Base-by-base conservation (phyloP, 2,797 vertebrate species). In the Meda fulgida region DNA sequence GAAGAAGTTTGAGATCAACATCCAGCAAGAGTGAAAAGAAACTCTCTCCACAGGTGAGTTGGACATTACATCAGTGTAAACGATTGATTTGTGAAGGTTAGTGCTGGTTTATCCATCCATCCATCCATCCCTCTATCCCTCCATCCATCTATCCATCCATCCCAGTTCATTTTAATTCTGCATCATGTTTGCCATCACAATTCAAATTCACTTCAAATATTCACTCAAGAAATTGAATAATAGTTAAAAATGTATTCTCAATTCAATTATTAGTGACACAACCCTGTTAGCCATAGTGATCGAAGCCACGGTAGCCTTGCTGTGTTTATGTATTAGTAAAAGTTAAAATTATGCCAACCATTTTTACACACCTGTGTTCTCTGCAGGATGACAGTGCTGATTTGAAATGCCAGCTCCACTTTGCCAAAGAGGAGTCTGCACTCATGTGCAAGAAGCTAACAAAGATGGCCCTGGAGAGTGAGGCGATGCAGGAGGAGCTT, bases 361-460 rank as follows among this genome's bases (percentile, higher is more conserved):
- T 23, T n/a, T 58, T 31, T 31, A 31, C 16, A 76, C 38, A 66
- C 84, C 14, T 84, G n/a, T 76, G 2, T 70, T 14, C 23, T 71
- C 29, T 40, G 21, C 89, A 99, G 98, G 98, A 99, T 91, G 98
- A 99, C 95, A 97, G 94, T 0, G 94, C 96, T 0, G 98, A 99
- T 90, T 94, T 99, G 60, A 97, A 96, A 93, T 99, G 98, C 92
- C 98, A 99, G 90, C 95, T 99, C 81, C 97, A 99, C 92, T 99
- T 99, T 85, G 97, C 98, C 80, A 99, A 99, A 94, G 98, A 99
- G 87, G 98, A 99, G 92, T 97, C 97, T 0, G 94, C 97, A 46
- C 95, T 99, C 87, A 99, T 99, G 98, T 99, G 98, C 93, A 99
- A 98, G 94, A 99, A 99, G 93, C 96, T 99, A 90, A 96, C 97